Evolutionary conservation across 2,797 vertebrate species (phyloP).

Genomic region (Corythornis leucogaster): DNA sequence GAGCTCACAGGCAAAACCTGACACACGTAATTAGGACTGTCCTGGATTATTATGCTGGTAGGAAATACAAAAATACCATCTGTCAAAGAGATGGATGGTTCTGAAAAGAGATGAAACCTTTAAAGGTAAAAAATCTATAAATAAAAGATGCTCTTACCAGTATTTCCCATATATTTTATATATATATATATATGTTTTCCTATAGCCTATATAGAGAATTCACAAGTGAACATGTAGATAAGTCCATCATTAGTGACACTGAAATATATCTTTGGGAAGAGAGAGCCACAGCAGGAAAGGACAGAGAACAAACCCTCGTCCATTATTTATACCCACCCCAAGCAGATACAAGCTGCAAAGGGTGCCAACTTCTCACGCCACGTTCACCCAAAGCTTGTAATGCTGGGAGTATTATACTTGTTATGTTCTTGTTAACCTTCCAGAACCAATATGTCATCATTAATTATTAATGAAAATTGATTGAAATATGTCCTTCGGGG

Average conservation of each 20-base stretch:
- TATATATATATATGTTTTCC: background rate
- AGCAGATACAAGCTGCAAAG: background rate
- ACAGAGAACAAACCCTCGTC: background rate
- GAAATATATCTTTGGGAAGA: background rate
- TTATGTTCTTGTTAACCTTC: constrained; percentile 11
- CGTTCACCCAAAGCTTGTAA: background rate
- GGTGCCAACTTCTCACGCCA: background rate
- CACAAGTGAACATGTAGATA: accelerated
- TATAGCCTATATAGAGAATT: background rate
- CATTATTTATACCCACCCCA: background rate
- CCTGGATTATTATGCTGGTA: background rate
- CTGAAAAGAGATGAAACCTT: background rate
- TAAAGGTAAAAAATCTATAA: background rate
- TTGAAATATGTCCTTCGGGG: background rate
- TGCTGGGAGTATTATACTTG: background rate
- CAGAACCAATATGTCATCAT: background rate
- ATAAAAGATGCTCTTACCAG: background rate
- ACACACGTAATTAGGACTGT: background rate
- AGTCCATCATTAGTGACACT: background rate
- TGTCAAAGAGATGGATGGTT: background rate
- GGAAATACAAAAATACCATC: background rate
- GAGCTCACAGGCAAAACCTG: background rate
- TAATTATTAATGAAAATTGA: constrained; percentile 13
- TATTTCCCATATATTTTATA: background rate
- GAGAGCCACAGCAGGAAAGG: background rate